Base-by-base conservation (phyloP, 2,113 vertebrate genomes). In the Orthochromis indermauri region DNA sequence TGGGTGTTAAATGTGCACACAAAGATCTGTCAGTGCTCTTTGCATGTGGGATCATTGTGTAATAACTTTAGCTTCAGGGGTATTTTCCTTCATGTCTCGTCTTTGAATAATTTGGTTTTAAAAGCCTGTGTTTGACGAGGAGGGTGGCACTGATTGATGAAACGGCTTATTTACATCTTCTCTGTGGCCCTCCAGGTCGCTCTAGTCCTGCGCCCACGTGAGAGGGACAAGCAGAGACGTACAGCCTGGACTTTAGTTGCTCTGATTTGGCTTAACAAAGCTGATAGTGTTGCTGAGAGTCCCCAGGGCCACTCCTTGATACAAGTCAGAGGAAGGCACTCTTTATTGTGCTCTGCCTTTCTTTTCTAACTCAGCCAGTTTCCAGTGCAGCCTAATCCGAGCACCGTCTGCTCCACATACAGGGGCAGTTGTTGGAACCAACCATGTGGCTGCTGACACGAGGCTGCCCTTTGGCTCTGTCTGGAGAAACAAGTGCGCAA, bases 201-300 rank as follows among this genome's bases (percentile, higher is more conserved):
- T 66, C 87, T 78, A 73, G 88, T 86, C 68, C 82, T 73, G 9
- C 26, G 1, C 81, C 85, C 80, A 81, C 86, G 24, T 6, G 7
- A 51, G 82, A 35, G 2, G 63, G 57, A 86, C 81, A 49, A 53
- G 78, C 17, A 73, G 55, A 87, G n/a, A 89, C 3, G 1, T 8
- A 59, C 80, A 63, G 66, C 53, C 37, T 63, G 54, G 51, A 47
- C 88, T 37, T 76, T 33, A 37, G 90, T 81, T 59, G 68, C 86
- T 90, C 11, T 86, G 85, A 57, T 90, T 89, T 86, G 68, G 16
- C 10, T 47, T 66, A 90, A 89, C 88, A 88, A 86, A 73, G 19
- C 79, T 80, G 19, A 35, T 24, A 80, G 45, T 82, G 66, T 86
- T 79, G 31, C 55, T 3, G n/a, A 81, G 63, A 84, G 26, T 71